A percentile compares a stretch with the other conserved stretches of the same genome.
These are phyloP conservation scores for Ormyrus thymus DNA, from an alignment of 2,888 invertebrate species.

Conservation along the genomic window DNA sequence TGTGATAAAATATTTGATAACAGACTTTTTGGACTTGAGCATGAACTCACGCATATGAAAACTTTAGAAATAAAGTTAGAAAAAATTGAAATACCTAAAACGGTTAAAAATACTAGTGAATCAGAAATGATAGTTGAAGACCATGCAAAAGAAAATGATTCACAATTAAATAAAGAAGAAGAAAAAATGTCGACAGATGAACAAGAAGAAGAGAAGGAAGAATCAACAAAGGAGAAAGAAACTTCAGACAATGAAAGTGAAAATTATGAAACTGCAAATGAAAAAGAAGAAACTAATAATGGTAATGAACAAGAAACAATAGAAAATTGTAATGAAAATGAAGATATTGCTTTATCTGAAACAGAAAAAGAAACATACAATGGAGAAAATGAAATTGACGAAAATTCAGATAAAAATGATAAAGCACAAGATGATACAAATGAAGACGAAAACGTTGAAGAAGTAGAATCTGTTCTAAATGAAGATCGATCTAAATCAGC, in stretches of 20 bases:
- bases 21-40: slow-evolving; percentile 62
- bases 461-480: slow-evolving; percentile 9
- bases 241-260: not conserved
- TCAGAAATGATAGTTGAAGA: slow-evolving; percentile 4
- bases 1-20: slow-evolving; percentile 64
- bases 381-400: slow-evolving; percentile 16
- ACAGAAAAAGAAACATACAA: slow-evolving; percentile 5
- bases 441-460: slow-evolving; percentile 20
- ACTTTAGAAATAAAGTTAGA: slow-evolving; percentile 63
- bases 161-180: slow-evolving; percentile 8
- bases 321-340: slow-evolving; percentile 1
- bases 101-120: not conserved
- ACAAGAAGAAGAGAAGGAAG: slow-evolving; percentile 20
- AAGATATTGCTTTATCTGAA: slow-evolving; percentile 8
- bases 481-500: slow-evolving; percentile 24
- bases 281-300: not conserved
- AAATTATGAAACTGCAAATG: slow-evolving; percentile 7
- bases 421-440: slow-evolving; percentile 28
- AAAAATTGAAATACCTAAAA: slow-evolving; percentile 55
- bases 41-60: slow-evolving; percentile 67
- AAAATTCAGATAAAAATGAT: not conserved
- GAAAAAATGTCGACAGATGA: slow-evolving; percentile 18
- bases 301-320: not conserved
- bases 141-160: slow-evolving; percentile 6
- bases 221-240: not conserved